Conservation (phyloP, 2,113 vertebrate genomes). For the Morone chrysops region DNA sequence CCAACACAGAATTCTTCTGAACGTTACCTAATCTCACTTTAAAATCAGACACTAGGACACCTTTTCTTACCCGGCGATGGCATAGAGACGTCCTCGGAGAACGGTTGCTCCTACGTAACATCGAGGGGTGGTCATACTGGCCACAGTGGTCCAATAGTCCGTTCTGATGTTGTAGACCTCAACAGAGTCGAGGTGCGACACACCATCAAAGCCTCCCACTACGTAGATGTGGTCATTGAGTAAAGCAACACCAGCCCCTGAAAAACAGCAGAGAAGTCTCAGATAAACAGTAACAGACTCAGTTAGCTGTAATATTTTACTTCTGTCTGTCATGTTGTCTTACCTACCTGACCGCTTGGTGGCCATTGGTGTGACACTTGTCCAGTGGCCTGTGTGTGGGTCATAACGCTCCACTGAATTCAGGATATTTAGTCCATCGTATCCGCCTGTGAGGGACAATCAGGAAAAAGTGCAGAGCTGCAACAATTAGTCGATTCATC, state of each 20-base stretch:
- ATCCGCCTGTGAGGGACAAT: constrained; percentile 88
- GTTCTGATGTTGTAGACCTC: constrained; percentile 98
- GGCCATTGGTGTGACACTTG: constrained; percentile 97
- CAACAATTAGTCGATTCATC: too few species aligned
- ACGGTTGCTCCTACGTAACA: constrained; percentile 98
- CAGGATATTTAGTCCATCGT: constrained; percentile 97
- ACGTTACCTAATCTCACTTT: too few species aligned
- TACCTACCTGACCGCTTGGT: constrained; percentile 93
- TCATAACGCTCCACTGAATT: constrained; percentile 98
- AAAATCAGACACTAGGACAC: not conserved
- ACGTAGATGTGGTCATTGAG: constrained; percentile 98
- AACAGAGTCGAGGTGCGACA: constrained; percentile 95
- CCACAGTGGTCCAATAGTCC: constrained; percentile 96
- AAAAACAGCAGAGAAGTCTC: constrained; percentile 11
- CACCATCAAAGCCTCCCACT: constrained; percentile 97
- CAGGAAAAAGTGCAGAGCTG: not conserved
- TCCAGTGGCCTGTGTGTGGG: constrained; percentile 98
- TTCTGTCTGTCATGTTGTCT: not conserved
- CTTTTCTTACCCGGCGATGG: constrained; percentile 92
- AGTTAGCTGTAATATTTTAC: rapidly evolving
- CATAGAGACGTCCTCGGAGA: constrained; percentile 94
- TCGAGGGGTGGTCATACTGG: constrained; percentile 97
- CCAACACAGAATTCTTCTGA: not conserved
- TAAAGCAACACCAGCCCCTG: constrained; percentile 95
- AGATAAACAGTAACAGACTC: not conserved